These are phyloP conservation scores for Heterodera carotae DNA, from an alignment of 1,140 invertebrate species.

Conservation along the genomic window DNA sequence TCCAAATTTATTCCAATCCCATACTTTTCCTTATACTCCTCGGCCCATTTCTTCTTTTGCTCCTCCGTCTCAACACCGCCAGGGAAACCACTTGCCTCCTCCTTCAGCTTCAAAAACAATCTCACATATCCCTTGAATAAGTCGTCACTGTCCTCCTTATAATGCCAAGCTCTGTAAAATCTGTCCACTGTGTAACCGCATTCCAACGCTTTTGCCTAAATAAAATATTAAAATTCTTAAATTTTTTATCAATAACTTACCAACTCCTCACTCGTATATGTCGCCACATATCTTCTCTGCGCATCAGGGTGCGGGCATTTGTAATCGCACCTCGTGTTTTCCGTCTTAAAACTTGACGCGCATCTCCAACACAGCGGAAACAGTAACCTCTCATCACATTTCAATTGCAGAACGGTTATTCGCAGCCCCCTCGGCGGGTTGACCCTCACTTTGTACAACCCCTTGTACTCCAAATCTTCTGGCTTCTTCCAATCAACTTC, in stretches of 20 bases:
- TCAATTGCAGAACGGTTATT: not conserved
- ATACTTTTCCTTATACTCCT: not conserved
- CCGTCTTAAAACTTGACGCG: not conserved
- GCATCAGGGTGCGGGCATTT: not conserved
- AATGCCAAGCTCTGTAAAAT: conserved; percentile 1
- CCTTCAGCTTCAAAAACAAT: not conserved
- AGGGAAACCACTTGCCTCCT: not conserved
- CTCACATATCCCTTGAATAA: not conserved
- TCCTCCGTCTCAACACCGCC: not conserved
- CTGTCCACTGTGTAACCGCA: not conserved
- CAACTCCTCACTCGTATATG: not conserved
- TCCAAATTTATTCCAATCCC: not conserved
- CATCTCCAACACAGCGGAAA: not conserved
- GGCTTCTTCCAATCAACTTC: not conserved
- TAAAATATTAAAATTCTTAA: not conserved
- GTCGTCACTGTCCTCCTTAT: not conserved
- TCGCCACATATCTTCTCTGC: not conserved
- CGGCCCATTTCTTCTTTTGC: not conserved
- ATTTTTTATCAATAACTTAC: not conserved
- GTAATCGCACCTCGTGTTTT: not conserved
- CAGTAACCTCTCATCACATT: not conserved
- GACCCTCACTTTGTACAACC: not conserved
- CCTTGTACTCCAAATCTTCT: not conserved
- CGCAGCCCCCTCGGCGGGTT: not conserved
- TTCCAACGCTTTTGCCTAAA: not conserved